Evolutionary conservation across 2,797 vertebrate genomes (phyloP).

Genomic region (Protosalanx chinensis): DNA sequence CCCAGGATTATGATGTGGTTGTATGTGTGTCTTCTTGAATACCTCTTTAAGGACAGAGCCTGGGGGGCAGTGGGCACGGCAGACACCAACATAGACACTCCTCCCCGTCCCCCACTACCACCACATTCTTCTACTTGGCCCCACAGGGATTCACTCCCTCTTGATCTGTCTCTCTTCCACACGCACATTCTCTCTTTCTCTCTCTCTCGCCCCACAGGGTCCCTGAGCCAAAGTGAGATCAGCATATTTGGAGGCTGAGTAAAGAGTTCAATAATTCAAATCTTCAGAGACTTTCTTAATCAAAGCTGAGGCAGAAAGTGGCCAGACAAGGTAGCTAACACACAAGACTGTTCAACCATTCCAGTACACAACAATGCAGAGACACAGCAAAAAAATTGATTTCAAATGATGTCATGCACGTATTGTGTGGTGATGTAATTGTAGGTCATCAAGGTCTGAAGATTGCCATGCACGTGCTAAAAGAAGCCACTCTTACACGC

Average conservation of each 20-base stretch:
- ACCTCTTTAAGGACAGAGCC: not conserved
- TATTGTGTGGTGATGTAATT: slow-evolving; percentile 21
- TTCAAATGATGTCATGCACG: slow-evolving; percentile 12
- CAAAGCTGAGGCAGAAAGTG: slow-evolving; percentile 39
- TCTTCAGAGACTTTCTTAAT: slow-evolving; percentile 42
- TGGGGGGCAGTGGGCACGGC: not conserved
- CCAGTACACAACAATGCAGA: not conserved
- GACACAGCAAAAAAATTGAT: not conserved
- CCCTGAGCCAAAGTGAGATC: slow-evolving; percentile 42
- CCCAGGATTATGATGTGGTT: not conserved
- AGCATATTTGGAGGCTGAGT: slow-evolving; percentile 59
- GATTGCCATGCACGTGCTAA: slow-evolving; percentile 32
- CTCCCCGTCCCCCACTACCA: not conserved
- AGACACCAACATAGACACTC: not conserved
- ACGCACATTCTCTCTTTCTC: not conserved
- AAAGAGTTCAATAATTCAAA: slow-evolving; percentile 47
- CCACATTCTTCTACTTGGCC: slow-evolving; percentile 4
- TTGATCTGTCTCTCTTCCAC: not conserved
- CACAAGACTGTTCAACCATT: too few relatives aligned
- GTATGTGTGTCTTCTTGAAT: not conserved
- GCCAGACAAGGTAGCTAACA: slow-evolving; percentile 6
- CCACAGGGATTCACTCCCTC: not conserved
- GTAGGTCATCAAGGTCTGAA: slow-evolving; percentile 1
- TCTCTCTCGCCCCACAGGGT: not conserved
- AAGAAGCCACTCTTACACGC: slow-evolving; percentile 9